These are phyloP conservation scores for Lasioglossum leucozonium DNA, from an alignment of 2,888 invertebrate genomes.

Conservation along the genomic window DNA sequence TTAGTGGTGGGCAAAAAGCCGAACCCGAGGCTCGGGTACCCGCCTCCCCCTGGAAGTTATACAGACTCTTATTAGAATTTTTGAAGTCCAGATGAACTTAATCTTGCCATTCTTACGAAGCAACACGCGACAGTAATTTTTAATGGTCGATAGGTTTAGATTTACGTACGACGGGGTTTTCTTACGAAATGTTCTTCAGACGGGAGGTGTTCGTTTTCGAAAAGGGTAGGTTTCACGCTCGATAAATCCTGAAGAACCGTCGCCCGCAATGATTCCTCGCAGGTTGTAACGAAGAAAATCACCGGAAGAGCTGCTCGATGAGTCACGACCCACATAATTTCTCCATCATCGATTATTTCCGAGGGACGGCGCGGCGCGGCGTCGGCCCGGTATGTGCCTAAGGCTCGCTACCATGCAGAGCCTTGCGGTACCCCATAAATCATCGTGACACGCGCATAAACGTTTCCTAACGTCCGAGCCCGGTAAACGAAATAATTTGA, in stretches of 20 bases:
- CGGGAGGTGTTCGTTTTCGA: neutral
- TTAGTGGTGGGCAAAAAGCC: too few relatives aligned
- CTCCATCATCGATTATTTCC: slow-evolving; percentile 51
- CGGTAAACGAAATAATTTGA: slow-evolving; percentile 70
- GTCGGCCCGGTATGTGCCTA: slow-evolving; percentile 24
- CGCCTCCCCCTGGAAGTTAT: too few relatives aligned
- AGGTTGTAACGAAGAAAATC: neutral
- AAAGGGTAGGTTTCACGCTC: neutral
- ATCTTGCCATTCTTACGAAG: neutral
- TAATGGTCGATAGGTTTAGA: neutral
- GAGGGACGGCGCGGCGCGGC: slow-evolving; percentile 5
- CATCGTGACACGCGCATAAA: slow-evolving; percentile 72
- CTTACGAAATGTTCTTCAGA: neutral
- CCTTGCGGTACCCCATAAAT: slow-evolving; percentile 62
- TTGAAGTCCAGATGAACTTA: too few relatives aligned
- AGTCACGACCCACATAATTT: slow-evolving; percentile 41
- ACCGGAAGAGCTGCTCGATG: slow-evolving; percentile 2
- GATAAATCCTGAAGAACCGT: neutral
- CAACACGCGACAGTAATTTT: neutral
- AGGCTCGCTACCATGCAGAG: slow-evolving; percentile 32
- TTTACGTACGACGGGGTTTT: neutral
- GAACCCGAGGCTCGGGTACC: too few relatives aligned
- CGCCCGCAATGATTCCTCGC: neutral
- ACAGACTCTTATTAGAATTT: too few relatives aligned
- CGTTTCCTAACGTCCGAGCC: slow-evolving; percentile 68